phyloP scores from a whole-genome alignment of 2,113 vertebrate species.

The Ranitomeya variabilis region DNA sequence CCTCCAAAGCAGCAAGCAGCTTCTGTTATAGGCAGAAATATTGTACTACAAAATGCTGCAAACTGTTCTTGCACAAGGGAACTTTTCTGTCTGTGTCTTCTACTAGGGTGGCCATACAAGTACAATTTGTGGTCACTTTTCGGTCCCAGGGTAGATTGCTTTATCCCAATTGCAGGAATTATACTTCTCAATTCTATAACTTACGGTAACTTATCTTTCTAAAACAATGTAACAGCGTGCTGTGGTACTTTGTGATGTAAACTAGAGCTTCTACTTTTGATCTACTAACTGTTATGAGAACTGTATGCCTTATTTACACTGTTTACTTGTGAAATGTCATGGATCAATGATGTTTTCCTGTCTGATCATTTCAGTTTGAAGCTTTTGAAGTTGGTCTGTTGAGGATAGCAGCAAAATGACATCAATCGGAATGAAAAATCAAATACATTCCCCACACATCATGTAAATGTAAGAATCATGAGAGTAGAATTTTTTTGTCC shows the following conservation, averaged over 20 bases:
- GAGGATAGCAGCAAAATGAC: constrained; percentile 20
- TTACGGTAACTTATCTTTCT: not conserved
- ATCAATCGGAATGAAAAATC: constrained; percentile 46
- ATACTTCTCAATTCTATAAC: too few species aligned
- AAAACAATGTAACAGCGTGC: not conserved
- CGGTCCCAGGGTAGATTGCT: too few species aligned
- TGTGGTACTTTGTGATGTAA: not conserved
- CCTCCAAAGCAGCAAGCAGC: too few species aligned
- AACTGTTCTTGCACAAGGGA: too few species aligned
- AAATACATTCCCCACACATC: constrained; percentile 6
- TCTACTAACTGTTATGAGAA: not conserved
- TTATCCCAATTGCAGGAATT: too few species aligned
- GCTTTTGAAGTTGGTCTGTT: constrained; percentile 31
- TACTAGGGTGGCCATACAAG: too few species aligned
- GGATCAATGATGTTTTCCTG: constrained; percentile 5
- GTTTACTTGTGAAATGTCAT: constrained; percentile 36
- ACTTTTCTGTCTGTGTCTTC: too few species aligned
- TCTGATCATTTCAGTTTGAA: constrained; percentile 23
- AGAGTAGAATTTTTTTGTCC: not conserved
- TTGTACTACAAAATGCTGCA: too few species aligned
- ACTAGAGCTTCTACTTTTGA: not conserved
- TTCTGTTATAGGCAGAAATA: too few species aligned
- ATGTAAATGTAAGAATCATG: not conserved
- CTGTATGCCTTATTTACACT: constrained; percentile 2
- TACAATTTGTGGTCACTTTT: too few species aligned